phyloP scores from a whole-genome alignment of 1,140 invertebrate species.

The Drosophila ambigua region DNA sequence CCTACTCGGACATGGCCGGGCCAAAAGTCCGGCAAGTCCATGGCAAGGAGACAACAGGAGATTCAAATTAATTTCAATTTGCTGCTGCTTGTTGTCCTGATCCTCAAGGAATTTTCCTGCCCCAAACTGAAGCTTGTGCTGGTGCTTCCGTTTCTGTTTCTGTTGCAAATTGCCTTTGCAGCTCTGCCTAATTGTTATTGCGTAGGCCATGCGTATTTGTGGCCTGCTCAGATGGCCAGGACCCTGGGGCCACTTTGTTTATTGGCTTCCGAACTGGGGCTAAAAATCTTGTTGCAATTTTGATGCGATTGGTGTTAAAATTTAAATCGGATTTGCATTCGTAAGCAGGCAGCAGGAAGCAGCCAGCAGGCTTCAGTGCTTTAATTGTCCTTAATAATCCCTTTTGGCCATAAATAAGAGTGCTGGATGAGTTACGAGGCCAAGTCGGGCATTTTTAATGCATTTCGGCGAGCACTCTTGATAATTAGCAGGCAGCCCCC shows the following conservation, averaged over 20 bases:
- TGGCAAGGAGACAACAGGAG: slow-evolving; percentile 3
- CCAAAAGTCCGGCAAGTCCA: slow-evolving; percentile 14
- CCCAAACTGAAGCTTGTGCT: slow-evolving; percentile 24
- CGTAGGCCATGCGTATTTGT: slow-evolving; percentile 46
- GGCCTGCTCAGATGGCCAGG: slow-evolving; percentile 58
- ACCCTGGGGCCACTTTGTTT: slow-evolving; percentile 69
- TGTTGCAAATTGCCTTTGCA: slow-evolving; percentile 38
- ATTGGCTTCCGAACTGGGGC: slow-evolving; percentile 52
- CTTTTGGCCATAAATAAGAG: slow-evolving; percentile 46
- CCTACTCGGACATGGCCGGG: slow-evolving; percentile 22
- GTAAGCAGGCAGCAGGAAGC: slow-evolving; percentile 5
- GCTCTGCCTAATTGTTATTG: slow-evolving; percentile 75
- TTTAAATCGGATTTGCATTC: slow-evolving; percentile 54
- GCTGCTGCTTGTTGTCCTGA: slow-evolving; percentile 49
- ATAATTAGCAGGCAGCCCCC: slow-evolving; percentile 63
- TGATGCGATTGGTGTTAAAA: slow-evolving; percentile 50
- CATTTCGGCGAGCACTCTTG: slow-evolving; percentile 58
- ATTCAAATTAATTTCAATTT: slow-evolving; percentile 73
- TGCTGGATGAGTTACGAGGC: slow-evolving; percentile 39
- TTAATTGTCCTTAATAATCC: slow-evolving; percentile 50
- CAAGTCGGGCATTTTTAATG: slow-evolving; percentile 38
- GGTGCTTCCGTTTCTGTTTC: no score
- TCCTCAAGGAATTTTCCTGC: slow-evolving; percentile 64
- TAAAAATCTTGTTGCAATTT: slow-evolving; percentile 25
- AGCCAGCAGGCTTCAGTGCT: slow-evolving; percentile 9